Evolutionary conservation across 2,888 invertebrate genomes (phyloP).

Genomic region (Nomada ferruginata): DNA sequence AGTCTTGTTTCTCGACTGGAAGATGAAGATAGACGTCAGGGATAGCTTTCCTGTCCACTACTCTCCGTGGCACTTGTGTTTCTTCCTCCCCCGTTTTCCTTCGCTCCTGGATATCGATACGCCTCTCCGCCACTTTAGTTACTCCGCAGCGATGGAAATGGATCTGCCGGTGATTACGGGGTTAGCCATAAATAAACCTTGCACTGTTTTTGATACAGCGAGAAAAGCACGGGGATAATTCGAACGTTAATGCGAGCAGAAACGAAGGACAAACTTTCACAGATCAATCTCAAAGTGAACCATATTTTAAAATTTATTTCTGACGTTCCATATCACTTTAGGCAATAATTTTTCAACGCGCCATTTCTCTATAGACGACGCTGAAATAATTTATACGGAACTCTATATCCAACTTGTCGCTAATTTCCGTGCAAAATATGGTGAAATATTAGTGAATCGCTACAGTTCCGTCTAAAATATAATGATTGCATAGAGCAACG

Average conservation of each 20-base stretch:
- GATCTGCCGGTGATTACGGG: slow-evolving; percentile 16
- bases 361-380: too few species aligned
- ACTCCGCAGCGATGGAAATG: neutral
- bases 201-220: neutral
- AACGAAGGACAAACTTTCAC: neutral
- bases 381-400: too few species aligned
- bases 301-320: too few species aligned
- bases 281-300: too few species aligned
- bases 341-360: too few species aligned
- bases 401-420: neutral
- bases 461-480: slow-evolving; percentile 1
- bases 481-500: slow-evolving; percentile 16
- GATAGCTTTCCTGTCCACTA: slow-evolving; percentile 28
- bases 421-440: neutral
- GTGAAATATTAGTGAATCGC: slow-evolving; percentile 10
- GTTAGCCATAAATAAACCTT: slow-evolving; percentile 13
- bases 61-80: slow-evolving; percentile 20
- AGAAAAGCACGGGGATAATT: slow-evolving; percentile 32
- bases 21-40: slow-evolving; percentile 45
- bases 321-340: too few species aligned
- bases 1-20: slow-evolving; percentile 18
- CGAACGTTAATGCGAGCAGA: slow-evolving; percentile 7
- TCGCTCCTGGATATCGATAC: slow-evolving; percentile 43
- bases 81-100: neutral
- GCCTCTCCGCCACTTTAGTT: slow-evolving; percentile 34